These are phyloP conservation scores for Trachelus troglodyta DNA, from an alignment of 2,888 invertebrate genomes.

Conservation along the genomic window DNA sequence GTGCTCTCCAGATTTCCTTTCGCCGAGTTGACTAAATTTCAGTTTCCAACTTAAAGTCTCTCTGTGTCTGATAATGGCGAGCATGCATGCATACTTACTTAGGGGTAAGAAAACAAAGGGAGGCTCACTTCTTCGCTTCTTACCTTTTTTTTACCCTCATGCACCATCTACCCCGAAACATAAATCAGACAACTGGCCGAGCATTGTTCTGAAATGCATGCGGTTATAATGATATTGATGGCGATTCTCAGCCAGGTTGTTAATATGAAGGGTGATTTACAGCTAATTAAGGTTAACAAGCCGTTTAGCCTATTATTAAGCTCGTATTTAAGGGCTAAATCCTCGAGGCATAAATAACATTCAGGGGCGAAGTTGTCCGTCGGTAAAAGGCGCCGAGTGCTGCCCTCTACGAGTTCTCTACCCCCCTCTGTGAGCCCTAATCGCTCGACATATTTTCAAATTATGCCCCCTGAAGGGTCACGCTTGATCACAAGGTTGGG, in stretches of 20 bases:
- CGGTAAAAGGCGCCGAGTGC: constrained; percentile 16
- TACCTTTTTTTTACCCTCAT: constrained; percentile 22
- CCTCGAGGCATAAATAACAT: constrained; percentile 49
- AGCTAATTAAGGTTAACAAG: constrained; percentile 62
- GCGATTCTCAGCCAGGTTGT: constrained; percentile 30
- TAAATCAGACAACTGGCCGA: constrained; percentile 30
- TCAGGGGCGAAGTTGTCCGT: neutral
- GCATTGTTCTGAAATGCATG: constrained; percentile 28
- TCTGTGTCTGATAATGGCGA: neutral
- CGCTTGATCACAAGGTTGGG: neutral
- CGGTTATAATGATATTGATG: constrained; percentile 38
- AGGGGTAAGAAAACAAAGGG: neutral
- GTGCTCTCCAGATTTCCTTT: too few relatives aligned
- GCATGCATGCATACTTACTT: too few relatives aligned
- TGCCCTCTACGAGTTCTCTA: constrained; percentile 5
- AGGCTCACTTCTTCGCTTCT: neutral
- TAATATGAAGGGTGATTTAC: constrained; percentile 54
- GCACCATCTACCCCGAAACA: constrained; percentile 7
- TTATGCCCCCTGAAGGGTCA: constrained; percentile 36
- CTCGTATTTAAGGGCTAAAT: constrained; percentile 48
- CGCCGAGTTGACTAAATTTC: too few relatives aligned
- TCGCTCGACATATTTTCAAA: constrained; percentile 55
- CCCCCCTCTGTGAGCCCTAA: constrained; percentile 40
- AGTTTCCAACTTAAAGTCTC: too few relatives aligned
- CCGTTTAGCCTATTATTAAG: constrained; percentile 59